These are phyloP conservation scores for Lichenostomus cassidix DNA, from an alignment of 2,113 vertebrate genomes.

Conservation along the genomic window DNA sequence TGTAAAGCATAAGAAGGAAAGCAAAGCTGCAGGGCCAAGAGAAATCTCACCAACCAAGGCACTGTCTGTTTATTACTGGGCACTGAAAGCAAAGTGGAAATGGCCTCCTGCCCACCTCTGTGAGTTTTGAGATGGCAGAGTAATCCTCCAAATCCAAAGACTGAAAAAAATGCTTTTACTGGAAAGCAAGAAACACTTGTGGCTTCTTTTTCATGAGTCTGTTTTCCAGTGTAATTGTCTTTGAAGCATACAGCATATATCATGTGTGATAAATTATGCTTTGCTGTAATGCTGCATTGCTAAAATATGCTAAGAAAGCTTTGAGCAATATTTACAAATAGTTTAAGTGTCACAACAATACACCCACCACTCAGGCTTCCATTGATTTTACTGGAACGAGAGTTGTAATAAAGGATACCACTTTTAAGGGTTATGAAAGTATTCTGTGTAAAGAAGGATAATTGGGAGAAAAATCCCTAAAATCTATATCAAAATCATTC, in stretches of 20 bases:
- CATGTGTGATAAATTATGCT: conserved; percentile 73
- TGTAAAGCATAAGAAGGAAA: neutral
- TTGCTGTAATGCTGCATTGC: conserved; percentile 66
- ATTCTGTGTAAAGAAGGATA: conserved; percentile 44
- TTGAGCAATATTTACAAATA: conserved; percentile 81
- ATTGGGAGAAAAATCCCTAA: conserved; percentile 55
- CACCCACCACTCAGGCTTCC: conserved; percentile 69
- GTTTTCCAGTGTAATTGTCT: conserved; percentile 38
- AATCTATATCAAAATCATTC: conserved; percentile 53
- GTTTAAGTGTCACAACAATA: conserved; percentile 78
- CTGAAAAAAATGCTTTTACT: neutral
- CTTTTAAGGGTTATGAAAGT: conserved; percentile 60
- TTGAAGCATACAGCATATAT: conserved; percentile 61
- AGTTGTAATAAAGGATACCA: conserved; percentile 65
- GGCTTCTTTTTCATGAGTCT: conserved; percentile 4
- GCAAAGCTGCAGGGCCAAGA: neutral
- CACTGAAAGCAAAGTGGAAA: neutral
- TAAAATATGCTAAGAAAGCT: conserved; percentile 76
- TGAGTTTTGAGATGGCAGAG: neutral
- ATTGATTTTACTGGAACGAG: conserved; percentile 61
- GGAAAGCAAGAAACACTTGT: neutral
- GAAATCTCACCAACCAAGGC: neutral
- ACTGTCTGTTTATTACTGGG: neutral
- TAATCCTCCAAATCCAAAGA: neutral
- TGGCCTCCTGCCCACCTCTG: neutral